Conservation (phyloP, 2,888 invertebrate species). For the Fragum sueziense region DNA sequence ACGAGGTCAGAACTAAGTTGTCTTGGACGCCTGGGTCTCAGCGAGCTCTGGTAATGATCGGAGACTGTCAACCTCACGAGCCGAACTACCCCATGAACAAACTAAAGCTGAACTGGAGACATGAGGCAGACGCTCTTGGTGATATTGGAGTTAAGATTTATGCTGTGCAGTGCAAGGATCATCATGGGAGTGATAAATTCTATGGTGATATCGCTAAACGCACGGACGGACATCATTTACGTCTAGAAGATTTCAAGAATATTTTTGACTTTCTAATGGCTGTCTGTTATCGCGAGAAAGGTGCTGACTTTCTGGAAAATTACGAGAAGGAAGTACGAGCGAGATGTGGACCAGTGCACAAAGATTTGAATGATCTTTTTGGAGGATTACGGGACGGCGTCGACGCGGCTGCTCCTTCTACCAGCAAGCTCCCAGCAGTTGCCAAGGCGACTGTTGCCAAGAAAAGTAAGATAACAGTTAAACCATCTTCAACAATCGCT, state of each 20-base stretch:
- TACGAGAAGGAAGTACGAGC: constrained; percentile 72
- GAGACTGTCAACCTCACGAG: constrained; percentile 78
- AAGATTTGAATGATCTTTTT: constrained; percentile 68
- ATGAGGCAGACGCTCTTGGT: constrained; percentile 66
- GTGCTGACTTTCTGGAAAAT: constrained; percentile 59
- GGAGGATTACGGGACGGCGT: constrained; percentile 56
- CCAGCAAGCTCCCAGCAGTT: constrained; percentile 13
- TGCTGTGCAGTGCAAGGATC: constrained; percentile 61
- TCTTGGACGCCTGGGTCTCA: constrained; percentile 78
- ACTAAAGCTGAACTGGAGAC: constrained; percentile 74
- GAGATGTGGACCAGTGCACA: constrained; percentile 59
- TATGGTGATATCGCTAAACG: constrained; percentile 68
- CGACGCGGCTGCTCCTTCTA: not conserved
- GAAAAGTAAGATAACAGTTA: constrained; percentile 9
- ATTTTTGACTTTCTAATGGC: constrained; percentile 80
- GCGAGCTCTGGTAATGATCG: constrained; percentile 78
- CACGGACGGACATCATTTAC: constrained; percentile 74
- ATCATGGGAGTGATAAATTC: constrained; percentile 58
- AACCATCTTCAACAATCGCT: not conserved
- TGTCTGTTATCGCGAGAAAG: constrained; percentile 78
- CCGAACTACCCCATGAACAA: constrained; percentile 66
- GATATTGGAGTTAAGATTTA: constrained; percentile 69
- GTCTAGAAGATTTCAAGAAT: constrained; percentile 72
- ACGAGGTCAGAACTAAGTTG: constrained; percentile 72
- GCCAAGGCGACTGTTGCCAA: constrained; percentile 25